Conservation (phyloP, 2,113 vertebrate species). For the Choloepus hoffmanni region DNA sequence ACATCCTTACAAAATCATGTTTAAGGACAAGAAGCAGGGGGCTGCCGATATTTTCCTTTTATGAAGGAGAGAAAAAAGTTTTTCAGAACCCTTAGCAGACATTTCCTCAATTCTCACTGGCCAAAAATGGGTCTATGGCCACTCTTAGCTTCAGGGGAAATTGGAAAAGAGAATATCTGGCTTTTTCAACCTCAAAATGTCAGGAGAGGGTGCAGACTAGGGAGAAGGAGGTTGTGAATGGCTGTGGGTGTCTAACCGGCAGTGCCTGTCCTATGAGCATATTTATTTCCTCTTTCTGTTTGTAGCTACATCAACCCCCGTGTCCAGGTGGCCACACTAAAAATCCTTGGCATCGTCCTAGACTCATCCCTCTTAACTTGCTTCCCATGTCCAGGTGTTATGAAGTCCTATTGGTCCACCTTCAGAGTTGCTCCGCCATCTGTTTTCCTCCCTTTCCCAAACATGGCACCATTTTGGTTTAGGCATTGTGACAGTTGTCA, state of each 20-base stretch:
- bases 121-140: background rate
- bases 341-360: slow-evolving; percentile 24
- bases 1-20: background rate
- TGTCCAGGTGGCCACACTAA: slow-evolving; percentile 73
- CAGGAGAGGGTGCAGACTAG: background rate
- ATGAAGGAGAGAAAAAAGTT: background rate
- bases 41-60: background rate
- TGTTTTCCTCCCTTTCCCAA: slow-evolving; percentile 18
- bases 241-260: background rate
- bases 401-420: background rate
- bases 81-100: background rate
- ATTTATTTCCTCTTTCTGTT: slow-evolving; percentile 29
- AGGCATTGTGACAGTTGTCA: background rate
- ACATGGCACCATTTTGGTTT: background rate
- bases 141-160: background rate
- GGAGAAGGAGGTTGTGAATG: background rate
- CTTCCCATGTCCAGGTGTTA: background rate
- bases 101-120: background rate
- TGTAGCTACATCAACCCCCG: background rate
- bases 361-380: background rate
- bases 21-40: background rate
- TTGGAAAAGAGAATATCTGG: background rate
- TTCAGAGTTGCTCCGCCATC: slow-evolving; percentile 48
- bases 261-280: background rate
- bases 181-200: background rate